phyloP scores from a whole-genome alignment of 2,888 invertebrate genomes.

The Heliothis peltigera region DNA sequence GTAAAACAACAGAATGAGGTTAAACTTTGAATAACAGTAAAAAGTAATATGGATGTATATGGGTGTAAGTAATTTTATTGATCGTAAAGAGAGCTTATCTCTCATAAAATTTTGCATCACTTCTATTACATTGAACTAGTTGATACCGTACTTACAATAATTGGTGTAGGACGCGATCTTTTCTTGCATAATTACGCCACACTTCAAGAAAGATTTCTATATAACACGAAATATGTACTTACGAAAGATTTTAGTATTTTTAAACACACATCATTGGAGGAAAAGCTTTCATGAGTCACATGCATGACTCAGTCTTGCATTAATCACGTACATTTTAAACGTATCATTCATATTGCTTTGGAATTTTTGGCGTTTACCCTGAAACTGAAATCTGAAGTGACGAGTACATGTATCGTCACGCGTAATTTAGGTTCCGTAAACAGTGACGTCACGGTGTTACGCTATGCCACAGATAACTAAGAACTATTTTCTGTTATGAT shows the following conservation, averaged over 20 bases:
- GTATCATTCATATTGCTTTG: slow-evolving; percentile 7
- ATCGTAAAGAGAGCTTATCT: slow-evolving; percentile 21
- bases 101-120: slow-evolving; percentile 11
- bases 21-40: slow-evolving; percentile 37
- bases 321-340: slow-evolving; percentile 48
- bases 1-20: slow-evolving; percentile 22
- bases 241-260: slow-evolving; percentile 16
- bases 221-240: not conserved
- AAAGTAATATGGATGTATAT: slow-evolving; percentile 18
- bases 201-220: no score
- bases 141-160: not conserved
- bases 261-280: slow-evolving; percentile 5
- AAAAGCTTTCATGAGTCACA: slow-evolving; percentile 36
- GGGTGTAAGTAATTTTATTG: slow-evolving; percentile 39
- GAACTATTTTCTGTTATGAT: slow-evolving; percentile 42
- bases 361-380: slow-evolving; percentile 29
- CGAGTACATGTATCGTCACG: slow-evolving; percentile 69
- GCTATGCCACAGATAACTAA: slow-evolving; percentile 31
- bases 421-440: slow-evolving; percentile 72
- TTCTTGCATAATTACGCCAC: no score
- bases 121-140: not conserved
- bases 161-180: no score
- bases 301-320: slow-evolving; percentile 40
- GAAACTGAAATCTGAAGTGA: slow-evolving; percentile 61
- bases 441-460: slow-evolving; percentile 53